Percentiles rank a stretch among this genome's conserved stretches.
phyloP scores from a whole-genome alignment of 2,113 vertebrate genomes.

The Austrofundulus limnaeus region DNA sequence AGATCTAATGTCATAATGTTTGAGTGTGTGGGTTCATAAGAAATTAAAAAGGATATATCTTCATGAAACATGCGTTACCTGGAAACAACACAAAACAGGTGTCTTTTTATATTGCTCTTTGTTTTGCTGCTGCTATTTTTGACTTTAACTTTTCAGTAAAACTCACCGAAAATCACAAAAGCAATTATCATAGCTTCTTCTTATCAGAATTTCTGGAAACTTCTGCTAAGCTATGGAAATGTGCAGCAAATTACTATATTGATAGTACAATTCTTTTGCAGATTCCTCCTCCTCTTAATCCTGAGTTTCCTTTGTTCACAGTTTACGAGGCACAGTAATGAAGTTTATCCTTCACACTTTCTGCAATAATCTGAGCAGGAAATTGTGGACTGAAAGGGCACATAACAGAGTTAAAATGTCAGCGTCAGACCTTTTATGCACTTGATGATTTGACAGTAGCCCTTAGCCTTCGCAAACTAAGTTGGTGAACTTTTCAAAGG shows the following conservation, averaged over 20 bases:
- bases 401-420: constrained; percentile 1
- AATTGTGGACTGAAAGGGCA: neutral
- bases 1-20: neutral
- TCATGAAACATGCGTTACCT: neutral
- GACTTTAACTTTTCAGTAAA: neutral
- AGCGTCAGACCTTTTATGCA: neutral
- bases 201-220: no score
- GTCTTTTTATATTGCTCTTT: neutral
- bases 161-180: neutral
- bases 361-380: neutral
- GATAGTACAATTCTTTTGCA: neutral
- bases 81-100: neutral
- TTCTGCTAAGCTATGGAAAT: neutral
- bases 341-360: neutral
- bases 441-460: neutral
- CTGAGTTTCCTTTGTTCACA: neutral
- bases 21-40: neutral
- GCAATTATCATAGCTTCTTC: no score
- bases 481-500: neutral
- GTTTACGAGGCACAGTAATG: neutral
- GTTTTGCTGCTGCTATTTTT: neutral
- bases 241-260: neutral
- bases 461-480: neutral
- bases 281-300: neutral
- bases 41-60: neutral